Evolutionary conservation across 2,888 invertebrate species (phyloP), one percentile per base, ranked within the genome.

Genomic region (Drymonia ruficornis): DNA sequence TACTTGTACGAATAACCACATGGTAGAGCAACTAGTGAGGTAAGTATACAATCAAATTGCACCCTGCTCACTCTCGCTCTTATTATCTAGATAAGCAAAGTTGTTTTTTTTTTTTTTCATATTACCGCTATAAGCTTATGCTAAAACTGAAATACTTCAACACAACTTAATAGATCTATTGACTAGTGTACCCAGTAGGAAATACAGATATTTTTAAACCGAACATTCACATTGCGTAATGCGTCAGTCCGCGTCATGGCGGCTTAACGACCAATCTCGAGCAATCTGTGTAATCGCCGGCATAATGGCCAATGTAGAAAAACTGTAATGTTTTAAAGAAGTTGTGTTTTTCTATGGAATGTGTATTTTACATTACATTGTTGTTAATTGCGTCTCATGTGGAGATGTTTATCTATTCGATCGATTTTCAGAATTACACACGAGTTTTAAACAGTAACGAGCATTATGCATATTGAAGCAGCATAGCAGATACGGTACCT

Each of bases 161-260:
- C 38, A 64, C 61, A 63, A 68, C 65, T 70, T 75, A 75, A 75
- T 73, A 73, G 73, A 70, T 62, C 74, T 66, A 76, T 73, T 63
- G 72, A 71, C 59, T 59, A 46, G 62, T 58, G 43, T 46, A 46
- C 16, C 28, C n/a, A 28, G 65, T 68, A 75, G 70, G 70, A 77
- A 76, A 70, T 68, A 66, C 60, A 67, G 60, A 70, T 66, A 66
- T 69, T 74, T 76, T 70, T 70, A 72, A 70, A 73, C 71, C 67
- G 62, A 55, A 44, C 50, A 52, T 54, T 60, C 38, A 58, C 59
- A 71, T 78, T 78, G 68, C 70, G 65, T 65, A 78, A 76, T 53
- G 50, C 46, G 13, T 19, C 19, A n/a, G 45, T n/a, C 23, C 12
- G 12, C 36, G 31, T 59, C 61, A 70, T 67, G 67, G 66, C 72